Evolutionary conservation across 2,797 vertebrate species (phyloP), one percentile per base, ranked within the genome.

Genomic region (Apogon talboti): DNA sequence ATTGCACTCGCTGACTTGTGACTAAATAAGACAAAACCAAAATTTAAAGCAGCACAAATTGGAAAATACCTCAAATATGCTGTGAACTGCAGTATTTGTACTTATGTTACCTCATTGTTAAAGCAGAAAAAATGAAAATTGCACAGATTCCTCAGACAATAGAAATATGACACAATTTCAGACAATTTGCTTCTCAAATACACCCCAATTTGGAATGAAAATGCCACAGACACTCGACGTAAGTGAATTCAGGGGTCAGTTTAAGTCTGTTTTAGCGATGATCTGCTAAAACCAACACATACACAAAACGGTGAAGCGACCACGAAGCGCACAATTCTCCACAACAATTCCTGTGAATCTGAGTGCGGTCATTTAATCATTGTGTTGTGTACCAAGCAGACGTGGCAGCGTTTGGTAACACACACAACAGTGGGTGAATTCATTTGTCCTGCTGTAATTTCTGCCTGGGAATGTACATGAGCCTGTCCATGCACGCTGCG

Each of bases 381-480:
- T 7, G 1, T 70, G 54, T 46, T 76, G 68, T 61, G 38, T 51
- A 71, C 71, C 85, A 71, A 82, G 60, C 71, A 84, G 69, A 75
- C 68, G 63, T 16, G 49, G 66, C 67, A 81, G 70, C 75, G 21
- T 81, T 81, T 60, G 59, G 63, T 58, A 79, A 79, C 74, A 68
- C 47, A 47, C 59, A 67, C 55, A 82, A 74, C 75, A 84, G 66
- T 38, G 57, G 54, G 68, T 42, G 66, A 76, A 75, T 83, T 78
- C 59, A 88, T 91, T 84, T 89, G 82, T 88, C 80, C 71, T 71
- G 35, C 58, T 59, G 52, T 89, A 83, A 89, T 87, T 90, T 83
- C 84, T 83, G 78, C 78, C 77, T 85, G 86, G 82, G 87, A 89
- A 89, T 91, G 88, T 74, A 60, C 62, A 3, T 53, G 64, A 70